These are phyloP conservation scores for Lamellibrachia satsuma DNA, from an alignment of 2,888 invertebrate species.

Conservation along the genomic window DNA sequence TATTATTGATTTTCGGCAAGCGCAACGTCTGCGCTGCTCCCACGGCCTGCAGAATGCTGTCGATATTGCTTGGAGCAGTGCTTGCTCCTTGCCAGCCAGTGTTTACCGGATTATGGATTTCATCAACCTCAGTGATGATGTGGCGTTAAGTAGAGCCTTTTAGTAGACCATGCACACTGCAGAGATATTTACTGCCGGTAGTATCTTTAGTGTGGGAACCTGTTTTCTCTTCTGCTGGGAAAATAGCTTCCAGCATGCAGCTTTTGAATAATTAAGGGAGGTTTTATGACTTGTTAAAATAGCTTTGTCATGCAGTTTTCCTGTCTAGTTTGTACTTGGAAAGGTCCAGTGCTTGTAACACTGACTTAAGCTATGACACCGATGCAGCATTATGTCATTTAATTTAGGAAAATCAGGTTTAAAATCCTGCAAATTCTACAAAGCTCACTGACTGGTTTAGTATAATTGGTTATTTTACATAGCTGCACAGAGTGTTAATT, in stretches of 20 bases:
- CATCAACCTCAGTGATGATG: background rate
- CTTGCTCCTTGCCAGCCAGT: background rate
- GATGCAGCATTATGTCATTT: too few relatives aligned
- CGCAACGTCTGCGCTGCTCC: background rate
- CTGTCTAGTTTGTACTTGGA: background rate
- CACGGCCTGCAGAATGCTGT: background rate
- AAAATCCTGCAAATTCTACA: too few relatives aligned
- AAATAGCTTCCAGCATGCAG: background rate
- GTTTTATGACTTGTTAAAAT: background rate
- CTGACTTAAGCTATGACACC: too few relatives aligned
- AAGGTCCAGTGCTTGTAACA: too few relatives aligned
- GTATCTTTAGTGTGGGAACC: background rate
- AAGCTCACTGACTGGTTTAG: too few relatives aligned
- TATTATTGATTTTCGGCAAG: background rate
- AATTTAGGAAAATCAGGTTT: too few relatives aligned
- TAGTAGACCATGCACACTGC: background rate
- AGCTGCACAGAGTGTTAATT: too few relatives aligned
- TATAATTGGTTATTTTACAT: too few relatives aligned
- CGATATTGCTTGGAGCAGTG: background rate
- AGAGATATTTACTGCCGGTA: background rate
- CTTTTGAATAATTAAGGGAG: background rate
- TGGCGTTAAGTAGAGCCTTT: background rate
- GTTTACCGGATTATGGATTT: background rate
- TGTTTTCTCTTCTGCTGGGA: background rate
- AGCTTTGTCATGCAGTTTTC: background rate